Evolutionary conservation across 1,140 invertebrate genomes (phyloP), one percentile per base, ranked within the genome.

Genomic region (Bombus pyrosoma): DNA sequence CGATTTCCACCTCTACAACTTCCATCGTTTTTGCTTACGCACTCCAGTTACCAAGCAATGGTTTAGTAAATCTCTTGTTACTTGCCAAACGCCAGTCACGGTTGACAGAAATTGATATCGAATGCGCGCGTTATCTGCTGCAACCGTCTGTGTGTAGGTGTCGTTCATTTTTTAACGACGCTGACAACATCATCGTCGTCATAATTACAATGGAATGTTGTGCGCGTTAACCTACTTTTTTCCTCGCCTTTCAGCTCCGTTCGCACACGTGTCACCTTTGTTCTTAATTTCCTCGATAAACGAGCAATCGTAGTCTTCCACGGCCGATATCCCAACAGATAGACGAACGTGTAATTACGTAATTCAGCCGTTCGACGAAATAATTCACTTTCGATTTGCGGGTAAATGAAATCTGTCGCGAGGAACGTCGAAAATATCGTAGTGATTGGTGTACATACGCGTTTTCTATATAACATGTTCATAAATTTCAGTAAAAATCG

Each of bases 361-460:
- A n/a, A 32, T 18, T 47, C 25, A 34, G 15, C 34, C n/a, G n/a
- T 81, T 32, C 34, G 32, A 39, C 25, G 1, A 53, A 80, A 39
- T 64, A 72, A 85, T 57, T 85, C 43, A n/a, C 37, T 72, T 79
- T 37, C 75, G 43, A 85, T 37, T 80, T 2, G 41, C 15, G 9
- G 22, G 13, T 59, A 72, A 72, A 80, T 64, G 39, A 18, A 69
- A 69, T 28, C 32, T 39, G 41, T 32, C 12, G n/a, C 12, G 34
- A 57, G 47, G 18, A 8, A 8, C 18, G 1, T 53, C 6, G 9
- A 59, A 62, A n/a, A n/a, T n/a, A 62, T 13, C 2, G 10, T 37
- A 37, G 3, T 28, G 59, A 12, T 28, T 22, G 4, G 28, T 12
- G 28, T 13, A 3, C n/a, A 22, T 62, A 13, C 59, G 59, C 12